Evolutionary conservation across 2,797 vertebrate species (phyloP).

Genomic region (Semaprochilodus insignis): DNA sequence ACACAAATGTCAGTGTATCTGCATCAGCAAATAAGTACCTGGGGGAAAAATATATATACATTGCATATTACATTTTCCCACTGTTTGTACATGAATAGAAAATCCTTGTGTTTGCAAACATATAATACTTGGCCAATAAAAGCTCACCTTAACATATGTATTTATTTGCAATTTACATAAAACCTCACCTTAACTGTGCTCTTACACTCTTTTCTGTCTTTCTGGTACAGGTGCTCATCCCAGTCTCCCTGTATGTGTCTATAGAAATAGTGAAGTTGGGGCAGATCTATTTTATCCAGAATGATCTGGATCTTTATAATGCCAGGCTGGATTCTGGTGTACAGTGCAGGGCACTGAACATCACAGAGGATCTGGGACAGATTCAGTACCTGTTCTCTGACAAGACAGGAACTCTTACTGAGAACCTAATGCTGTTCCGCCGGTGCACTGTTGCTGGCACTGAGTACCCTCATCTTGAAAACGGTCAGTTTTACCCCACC

Average conservation of each 20-base stretch:
- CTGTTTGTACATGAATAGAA: background rate
- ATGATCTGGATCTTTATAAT: conserved; percentile 90
- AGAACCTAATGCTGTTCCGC: conserved; percentile 97
- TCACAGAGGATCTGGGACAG: conserved; percentile 94
- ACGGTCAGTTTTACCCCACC: conserved; percentile 79
- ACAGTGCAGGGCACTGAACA: conserved; percentile 93
- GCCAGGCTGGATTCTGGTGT: conserved; percentile 84
- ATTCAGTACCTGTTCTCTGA: conserved; percentile 95
- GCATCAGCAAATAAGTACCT: background rate
- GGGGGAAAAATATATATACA: background rate
- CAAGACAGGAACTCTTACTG: conserved; percentile 96
- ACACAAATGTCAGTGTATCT: too few species aligned
- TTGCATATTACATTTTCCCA: background rate
- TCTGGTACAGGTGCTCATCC: conserved; percentile 91
- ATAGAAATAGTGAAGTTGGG: conserved; percentile 97
- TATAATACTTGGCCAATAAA: background rate
- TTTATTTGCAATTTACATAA: too few species aligned
- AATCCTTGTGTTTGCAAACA: background rate
- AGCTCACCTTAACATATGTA: background rate
- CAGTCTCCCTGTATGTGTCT: conserved; percentile 95
- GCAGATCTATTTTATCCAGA: conserved; percentile 94
- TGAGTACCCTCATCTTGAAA: conserved; percentile 92
- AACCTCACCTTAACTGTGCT: background rate
- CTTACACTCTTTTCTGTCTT: background rate
- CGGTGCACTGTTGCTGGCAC: conserved; percentile 91